A percentile compares a stretch with the other conserved stretches of the same genome.
Evolutionary conservation across 2,888 invertebrate species (phyloP).

Genomic region (Junonia oenone): DNA sequence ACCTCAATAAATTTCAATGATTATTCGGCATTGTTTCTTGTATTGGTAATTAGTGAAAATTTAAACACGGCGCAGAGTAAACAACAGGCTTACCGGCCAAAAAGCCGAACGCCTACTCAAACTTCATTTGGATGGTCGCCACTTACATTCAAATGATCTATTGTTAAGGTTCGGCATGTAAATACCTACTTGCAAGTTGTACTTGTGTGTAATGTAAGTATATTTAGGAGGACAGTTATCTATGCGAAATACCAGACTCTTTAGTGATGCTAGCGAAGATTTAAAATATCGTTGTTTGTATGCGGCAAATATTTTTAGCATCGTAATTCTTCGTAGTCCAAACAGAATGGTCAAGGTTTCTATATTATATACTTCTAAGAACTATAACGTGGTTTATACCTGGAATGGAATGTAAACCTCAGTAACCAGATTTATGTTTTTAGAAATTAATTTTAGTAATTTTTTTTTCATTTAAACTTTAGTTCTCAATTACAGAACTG

Average conservation of each 20-base stretch:
- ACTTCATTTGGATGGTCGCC: conserved; percentile 40
- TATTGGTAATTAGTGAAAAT: conserved; percentile 34
- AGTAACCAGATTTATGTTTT: background rate
- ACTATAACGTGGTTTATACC: conserved; percentile 2
- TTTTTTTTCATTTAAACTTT: too few relatives aligned
- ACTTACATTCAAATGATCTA: conserved; percentile 39
- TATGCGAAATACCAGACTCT: background rate
- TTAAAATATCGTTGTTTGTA: background rate
- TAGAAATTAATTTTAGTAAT: background rate
- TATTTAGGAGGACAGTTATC: background rate
- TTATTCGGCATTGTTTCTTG: conserved; percentile 2
- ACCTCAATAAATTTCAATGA: conserved; percentile 3
- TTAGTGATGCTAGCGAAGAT: background rate
- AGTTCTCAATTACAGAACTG: too few relatives aligned
- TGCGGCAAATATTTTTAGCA: conserved; percentile 1
- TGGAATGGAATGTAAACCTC: background rate
- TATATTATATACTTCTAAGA: conserved; percentile 11
- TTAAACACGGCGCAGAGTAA: conserved; percentile 36
- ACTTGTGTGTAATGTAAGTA: background rate
- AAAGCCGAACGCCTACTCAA: conserved; percentile 33
- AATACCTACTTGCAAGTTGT: conserved; percentile 28
- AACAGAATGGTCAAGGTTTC: conserved; percentile 10
- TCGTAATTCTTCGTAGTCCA: conserved; percentile 15
- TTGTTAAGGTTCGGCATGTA: conserved; percentile 37
- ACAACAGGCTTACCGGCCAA: conserved; percentile 40